These are phyloP conservation scores for Venustoraphidia nigricollis DNA, from an alignment of 2,888 invertebrate genomes.

Conservation along the genomic window DNA sequence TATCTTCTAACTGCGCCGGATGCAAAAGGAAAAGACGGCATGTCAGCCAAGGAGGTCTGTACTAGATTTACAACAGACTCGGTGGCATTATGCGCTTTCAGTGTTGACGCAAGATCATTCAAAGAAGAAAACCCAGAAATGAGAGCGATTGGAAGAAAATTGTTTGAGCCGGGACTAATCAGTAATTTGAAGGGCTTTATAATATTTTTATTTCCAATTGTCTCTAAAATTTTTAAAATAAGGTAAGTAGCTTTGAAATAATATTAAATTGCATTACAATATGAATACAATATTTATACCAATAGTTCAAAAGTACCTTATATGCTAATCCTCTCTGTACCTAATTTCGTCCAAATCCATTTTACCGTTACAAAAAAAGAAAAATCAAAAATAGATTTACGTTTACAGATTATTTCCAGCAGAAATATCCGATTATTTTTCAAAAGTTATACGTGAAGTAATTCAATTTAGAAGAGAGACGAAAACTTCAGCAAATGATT, in stretches of 20 bases:
- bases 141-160: slow-evolving; percentile 5
- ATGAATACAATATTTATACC: no score
- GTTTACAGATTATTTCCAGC: neutral
- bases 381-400: neutral
- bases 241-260: no score
- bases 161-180: slow-evolving; percentile 4
- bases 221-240: no score
- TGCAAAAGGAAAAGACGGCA: slow-evolving; percentile 1
- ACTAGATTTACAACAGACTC: slow-evolving; percentile 10
- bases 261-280: no score
- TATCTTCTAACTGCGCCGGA: neutral
- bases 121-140: slow-evolving; percentile 11
- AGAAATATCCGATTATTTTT: neutral
- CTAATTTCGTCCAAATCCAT: neutral
- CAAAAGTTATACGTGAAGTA: neutral
- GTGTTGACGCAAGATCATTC: slow-evolving; percentile 9
- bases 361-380: neutral
- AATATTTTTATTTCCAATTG: no score
- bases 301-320: no score
- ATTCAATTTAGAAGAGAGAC: neutral
- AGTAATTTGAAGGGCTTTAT: neutral
- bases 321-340: no score
- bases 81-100: slow-evolving; percentile 9
- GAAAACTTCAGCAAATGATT: neutral
- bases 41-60: slow-evolving; percentile 6